Evolutionary conservation across 2,797 vertebrate species (phyloP).

Genomic region (Crax fasciolata): DNA sequence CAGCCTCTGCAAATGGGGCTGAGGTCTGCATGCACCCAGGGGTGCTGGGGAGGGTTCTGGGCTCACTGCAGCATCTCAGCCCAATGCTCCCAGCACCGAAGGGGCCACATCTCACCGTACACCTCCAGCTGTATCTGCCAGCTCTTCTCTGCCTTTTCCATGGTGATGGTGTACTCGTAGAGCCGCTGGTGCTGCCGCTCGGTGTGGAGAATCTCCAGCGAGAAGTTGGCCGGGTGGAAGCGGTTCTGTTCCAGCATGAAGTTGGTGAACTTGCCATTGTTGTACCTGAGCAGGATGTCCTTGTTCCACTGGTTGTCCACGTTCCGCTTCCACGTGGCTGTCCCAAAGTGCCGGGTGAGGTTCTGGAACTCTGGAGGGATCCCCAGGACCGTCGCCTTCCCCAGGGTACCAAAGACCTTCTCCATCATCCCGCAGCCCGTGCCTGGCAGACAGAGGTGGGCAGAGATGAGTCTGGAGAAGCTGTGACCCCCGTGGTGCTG

Average conservation of each 20-base stretch:
- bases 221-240: background rate
- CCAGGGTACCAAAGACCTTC: background rate
- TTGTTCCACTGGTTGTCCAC: background rate
- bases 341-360: accelerated
- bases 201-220: constrained; percentile 46
- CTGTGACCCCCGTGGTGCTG: accelerated
- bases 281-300: background rate
- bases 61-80: accelerated
- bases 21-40: accelerated
- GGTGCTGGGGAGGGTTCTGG: background rate
- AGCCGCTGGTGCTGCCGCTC: background rate
- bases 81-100: background rate
- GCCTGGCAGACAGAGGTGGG: background rate
- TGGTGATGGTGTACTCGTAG: background rate
- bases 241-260: accelerated
- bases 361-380: accelerated
- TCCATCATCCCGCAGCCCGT: accelerated
- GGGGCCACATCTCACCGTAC: background rate
- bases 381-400: background rate
- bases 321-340: background rate
- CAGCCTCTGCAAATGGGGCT: accelerated
- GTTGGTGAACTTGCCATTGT: background rate
- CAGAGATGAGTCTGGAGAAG: accelerated
- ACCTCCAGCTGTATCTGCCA: constrained; percentile 13
- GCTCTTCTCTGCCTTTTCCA: accelerated